Conservation (phyloP, 2,888 invertebrate species). For the Argyresthia albistria region DNA sequence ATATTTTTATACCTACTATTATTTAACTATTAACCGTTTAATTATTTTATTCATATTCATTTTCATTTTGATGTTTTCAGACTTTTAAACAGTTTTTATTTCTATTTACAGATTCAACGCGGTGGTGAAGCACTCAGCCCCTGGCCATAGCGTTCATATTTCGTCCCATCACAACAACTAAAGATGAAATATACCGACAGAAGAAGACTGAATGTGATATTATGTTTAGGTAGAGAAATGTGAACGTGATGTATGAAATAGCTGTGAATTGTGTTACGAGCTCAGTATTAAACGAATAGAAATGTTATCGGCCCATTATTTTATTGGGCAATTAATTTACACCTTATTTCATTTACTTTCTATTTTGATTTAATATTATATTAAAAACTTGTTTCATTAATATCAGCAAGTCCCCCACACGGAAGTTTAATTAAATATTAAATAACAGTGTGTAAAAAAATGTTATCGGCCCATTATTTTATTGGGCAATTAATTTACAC, state of each 20-base stretch:
- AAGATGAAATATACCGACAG: constrained; percentile 10
- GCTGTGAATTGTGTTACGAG: constrained; percentile 34
- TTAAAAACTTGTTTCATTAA: too few species aligned
- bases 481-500: not conserved
- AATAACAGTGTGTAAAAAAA: not conserved
- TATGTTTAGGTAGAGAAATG: not conserved
- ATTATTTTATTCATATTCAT: not conserved
- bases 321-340: not conserved
- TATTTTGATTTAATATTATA: not conserved
- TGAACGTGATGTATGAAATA: constrained; percentile 6
- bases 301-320: not conserved
- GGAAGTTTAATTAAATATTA: too few species aligned
- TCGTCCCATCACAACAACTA: constrained; percentile 48
- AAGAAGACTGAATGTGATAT: constrained; percentile 12
- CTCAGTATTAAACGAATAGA: constrained; percentile 33
- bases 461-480: not conserved
- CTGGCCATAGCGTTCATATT: constrained; percentile 49
- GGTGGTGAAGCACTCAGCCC: constrained; percentile 68
- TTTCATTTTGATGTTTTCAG: not conserved
- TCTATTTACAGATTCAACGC: constrained; percentile 65
- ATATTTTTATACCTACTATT: too few species aligned
- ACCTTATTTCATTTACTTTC: not conserved
- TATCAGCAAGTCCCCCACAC: too few species aligned
- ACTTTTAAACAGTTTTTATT: constrained; percentile 2
- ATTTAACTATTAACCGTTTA: too few species aligned